Percentiles rank a stretch among this genome's conserved stretches.
Conservation (phyloP, 2,797 vertebrate genomes). For the Microctenopoma stevenorrisi region DNA sequence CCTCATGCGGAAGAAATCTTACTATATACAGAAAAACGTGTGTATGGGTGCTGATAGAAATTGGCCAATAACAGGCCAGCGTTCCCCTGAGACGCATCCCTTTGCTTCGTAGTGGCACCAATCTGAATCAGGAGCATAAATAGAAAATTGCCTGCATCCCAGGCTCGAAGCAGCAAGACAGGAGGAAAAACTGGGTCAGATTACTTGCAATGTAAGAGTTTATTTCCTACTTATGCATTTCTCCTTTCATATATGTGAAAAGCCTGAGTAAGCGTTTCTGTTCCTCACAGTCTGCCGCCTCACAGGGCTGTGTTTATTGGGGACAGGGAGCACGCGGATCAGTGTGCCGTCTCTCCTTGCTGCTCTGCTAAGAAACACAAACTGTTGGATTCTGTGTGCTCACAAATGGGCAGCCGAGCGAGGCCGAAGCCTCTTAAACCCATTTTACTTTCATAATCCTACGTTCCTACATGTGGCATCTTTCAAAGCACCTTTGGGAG, state of each 20-base stretch:
- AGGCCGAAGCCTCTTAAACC: slow-evolving; percentile 34
- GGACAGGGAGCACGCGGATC: slow-evolving; percentile 12
- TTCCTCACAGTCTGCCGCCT: slow-evolving; percentile 26
- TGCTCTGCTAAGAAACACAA: slow-evolving; percentile 28
- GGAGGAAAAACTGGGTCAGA: slow-evolving; percentile 65
- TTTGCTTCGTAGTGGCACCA: slow-evolving; percentile 47
- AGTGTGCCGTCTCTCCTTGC: not conserved
- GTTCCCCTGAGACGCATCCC: slow-evolving; percentile 29
- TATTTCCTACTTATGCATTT: slow-evolving; percentile 35
- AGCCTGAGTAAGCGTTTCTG: slow-evolving; percentile 66
- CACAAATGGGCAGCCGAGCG: slow-evolving; percentile 16
- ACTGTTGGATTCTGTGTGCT: slow-evolving; percentile 8
- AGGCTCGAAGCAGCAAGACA: slow-evolving; percentile 24
- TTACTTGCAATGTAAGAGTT: slow-evolving; percentile 53
- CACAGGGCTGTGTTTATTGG: slow-evolving; percentile 36
- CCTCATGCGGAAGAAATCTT: not conserved
- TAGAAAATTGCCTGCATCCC: slow-evolving; percentile 50
- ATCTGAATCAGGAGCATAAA: slow-evolving; percentile 37
- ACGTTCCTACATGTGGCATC: slow-evolving; percentile 1
- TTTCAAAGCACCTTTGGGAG: slow-evolving; percentile 24
- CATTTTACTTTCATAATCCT: slow-evolving; percentile 29
- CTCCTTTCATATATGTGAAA: slow-evolving; percentile 46
- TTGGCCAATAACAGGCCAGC: slow-evolving; percentile 41
- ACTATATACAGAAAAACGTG: not conserved
- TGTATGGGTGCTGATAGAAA: slow-evolving; percentile 38